Evolutionary conservation across 1,140 invertebrate genomes (phyloP).

Genomic region (Scylla paramamosain): DNA sequence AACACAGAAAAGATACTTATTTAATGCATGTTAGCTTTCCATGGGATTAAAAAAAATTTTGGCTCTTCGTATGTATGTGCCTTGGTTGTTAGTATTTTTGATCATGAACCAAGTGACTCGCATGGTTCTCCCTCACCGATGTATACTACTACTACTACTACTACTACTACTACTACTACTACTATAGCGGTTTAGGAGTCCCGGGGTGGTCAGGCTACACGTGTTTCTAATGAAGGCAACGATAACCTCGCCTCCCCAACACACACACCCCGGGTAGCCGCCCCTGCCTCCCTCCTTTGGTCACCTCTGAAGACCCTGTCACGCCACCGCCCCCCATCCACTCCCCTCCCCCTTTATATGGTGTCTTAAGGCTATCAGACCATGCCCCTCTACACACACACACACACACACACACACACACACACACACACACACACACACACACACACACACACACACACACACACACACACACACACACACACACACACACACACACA

Average conservation of each 20-base stretch:
- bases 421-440: neutral
- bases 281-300: too few relatives aligned
- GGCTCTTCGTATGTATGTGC: slow-evolving; percentile 13
- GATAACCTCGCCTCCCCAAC: too few relatives aligned
- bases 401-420: neutral
- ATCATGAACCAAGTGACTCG: neutral
- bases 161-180: neutral
- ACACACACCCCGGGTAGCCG: too few relatives aligned
- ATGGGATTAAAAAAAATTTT: slow-evolving; percentile 58
- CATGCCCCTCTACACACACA: neutral
- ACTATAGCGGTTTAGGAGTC: too few relatives aligned
- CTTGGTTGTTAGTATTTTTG: slow-evolving; percentile 32
- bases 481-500: neutral
- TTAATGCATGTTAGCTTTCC: slow-evolving; percentile 66
- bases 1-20: slow-evolving; percentile 58
- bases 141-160: slow-evolving; percentile 11
- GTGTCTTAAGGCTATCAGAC: too few relatives aligned
- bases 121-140: neutral
- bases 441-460: too few relatives aligned
- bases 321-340: too few relatives aligned
- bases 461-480: too few relatives aligned
- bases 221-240: neutral
- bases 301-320: too few relatives aligned
- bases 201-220: too few relatives aligned
- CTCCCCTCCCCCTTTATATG: too few relatives aligned